Percentiles rank a stretch among this genome's conserved stretches.
Evolutionary conservation across 2,113 vertebrate species (phyloP).

Genomic region (Corythornis cristatus): DNA sequence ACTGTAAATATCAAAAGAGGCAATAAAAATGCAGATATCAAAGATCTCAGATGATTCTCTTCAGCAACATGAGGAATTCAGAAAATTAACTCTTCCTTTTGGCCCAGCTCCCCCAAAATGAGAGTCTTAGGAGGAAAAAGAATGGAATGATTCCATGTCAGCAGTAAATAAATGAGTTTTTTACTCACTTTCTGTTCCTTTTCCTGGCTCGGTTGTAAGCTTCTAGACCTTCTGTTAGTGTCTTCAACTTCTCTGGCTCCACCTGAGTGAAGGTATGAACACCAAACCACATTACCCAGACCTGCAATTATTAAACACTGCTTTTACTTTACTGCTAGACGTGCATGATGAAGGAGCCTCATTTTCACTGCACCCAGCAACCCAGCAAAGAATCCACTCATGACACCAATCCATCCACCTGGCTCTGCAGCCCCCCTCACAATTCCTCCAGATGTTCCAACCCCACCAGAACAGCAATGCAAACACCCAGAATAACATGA

Average conservation of each 20-base stretch:
- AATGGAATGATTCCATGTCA: rapidly evolving
- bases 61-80: background rate
- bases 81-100: background rate
- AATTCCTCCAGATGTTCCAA: background rate
- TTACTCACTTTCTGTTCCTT: constrained; percentile 92
- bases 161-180: background rate
- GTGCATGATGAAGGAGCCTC: background rate
- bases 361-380: background rate
- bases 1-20: background rate
- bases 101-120: background rate
- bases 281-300: constrained; percentile 73
- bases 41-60: background rate
- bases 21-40: background rate
- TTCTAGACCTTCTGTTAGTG: constrained; percentile 96
- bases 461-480: background rate
- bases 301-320: constrained; percentile 22
- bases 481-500: rapidly evolving
- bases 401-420: too few relatives aligned
- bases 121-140: background rate
- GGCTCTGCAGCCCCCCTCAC: background rate
- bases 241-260: constrained; percentile 95
- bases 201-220: constrained; percentile 91
- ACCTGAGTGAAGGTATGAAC: constrained; percentile 83
- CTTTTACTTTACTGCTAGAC: constrained; percentile 28
- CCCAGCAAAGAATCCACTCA: background rate